Evolutionary conservation across 2,797 vertebrate species (phyloP).

Genomic region (Eospalax fontanierii): DNA sequence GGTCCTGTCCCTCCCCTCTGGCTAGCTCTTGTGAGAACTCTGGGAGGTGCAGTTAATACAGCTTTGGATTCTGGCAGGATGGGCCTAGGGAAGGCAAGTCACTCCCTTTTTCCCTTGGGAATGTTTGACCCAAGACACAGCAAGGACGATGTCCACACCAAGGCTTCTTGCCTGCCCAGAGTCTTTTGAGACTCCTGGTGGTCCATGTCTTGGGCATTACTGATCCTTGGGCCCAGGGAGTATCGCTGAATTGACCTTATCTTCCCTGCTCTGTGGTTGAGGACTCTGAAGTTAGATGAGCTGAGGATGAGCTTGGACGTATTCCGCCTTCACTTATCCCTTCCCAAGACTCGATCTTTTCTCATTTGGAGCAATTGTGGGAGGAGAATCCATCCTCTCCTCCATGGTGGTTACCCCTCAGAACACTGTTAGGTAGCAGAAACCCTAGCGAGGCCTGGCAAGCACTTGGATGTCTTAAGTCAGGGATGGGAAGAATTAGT

Average conservation of each 20-base stretch:
- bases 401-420: not conserved
- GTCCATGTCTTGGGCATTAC: not conserved
- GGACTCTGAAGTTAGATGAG: too few species aligned
- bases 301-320: not conserved
- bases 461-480: not conserved
- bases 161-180: not conserved
- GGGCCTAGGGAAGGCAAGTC: not conserved
- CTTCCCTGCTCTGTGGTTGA: too few species aligned
- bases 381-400: not conserved
- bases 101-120: not conserved
- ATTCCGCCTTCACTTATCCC: not conserved
- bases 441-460: too few species aligned
- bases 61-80: not conserved
- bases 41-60: not conserved
- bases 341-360: not conserved
- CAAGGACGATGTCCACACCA: not conserved
- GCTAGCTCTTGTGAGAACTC: not conserved
- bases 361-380: not conserved
- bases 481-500: not conserved
- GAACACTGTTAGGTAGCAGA: not conserved
- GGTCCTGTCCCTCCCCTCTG: fast-evolving
- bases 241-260: too few species aligned
- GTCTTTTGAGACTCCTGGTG: too few species aligned
- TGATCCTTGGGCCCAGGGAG: not conserved
- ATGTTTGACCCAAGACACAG: not conserved